Conservation (phyloP, 2,113 vertebrate genomes). For the Upupa epops region DNA sequence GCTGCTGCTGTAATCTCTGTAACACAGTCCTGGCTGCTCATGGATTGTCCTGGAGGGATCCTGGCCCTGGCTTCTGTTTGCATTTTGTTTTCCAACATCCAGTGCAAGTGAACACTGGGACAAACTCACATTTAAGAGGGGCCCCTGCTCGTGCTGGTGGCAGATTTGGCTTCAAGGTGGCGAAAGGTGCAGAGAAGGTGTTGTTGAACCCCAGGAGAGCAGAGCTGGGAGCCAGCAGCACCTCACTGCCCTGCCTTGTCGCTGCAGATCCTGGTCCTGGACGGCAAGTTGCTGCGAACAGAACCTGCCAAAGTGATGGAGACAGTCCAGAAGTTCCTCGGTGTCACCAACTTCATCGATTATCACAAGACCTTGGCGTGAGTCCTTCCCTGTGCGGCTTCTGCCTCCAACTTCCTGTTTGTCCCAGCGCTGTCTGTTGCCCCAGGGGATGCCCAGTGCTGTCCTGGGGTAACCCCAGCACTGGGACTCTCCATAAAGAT, state of each 20-base stretch:
- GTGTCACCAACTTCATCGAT: conserved; percentile 84
- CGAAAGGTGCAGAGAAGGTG: background rate
- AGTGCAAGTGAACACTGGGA: background rate
- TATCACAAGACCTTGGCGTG: conserved; percentile 95
- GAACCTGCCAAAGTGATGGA: conserved; percentile 96
- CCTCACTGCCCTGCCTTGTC: background rate
- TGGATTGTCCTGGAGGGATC: background rate
- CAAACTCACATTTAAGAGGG: background rate
- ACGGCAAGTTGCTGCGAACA: conserved; percentile 92
- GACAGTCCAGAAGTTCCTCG: conserved; percentile 92
- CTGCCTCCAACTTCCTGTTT: background rate
- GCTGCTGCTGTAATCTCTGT: background rate
- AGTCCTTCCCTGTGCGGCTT: conserved; percentile 61
- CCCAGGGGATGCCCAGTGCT: background rate
- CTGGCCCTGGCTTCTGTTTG: background rate
- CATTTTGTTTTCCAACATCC: background rate
- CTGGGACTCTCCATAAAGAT: background rate
- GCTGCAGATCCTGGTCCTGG: conserved; percentile 90
- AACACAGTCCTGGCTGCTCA: background rate
- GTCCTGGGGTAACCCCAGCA: background rate
- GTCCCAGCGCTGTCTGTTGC: background rate
- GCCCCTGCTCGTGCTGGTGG: background rate
- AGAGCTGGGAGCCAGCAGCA: background rate
- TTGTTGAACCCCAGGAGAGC: background rate
- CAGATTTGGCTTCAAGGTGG: background rate